Conservation (phyloP, 2,797 vertebrate species). For the Enoplosus armatus region DNA sequence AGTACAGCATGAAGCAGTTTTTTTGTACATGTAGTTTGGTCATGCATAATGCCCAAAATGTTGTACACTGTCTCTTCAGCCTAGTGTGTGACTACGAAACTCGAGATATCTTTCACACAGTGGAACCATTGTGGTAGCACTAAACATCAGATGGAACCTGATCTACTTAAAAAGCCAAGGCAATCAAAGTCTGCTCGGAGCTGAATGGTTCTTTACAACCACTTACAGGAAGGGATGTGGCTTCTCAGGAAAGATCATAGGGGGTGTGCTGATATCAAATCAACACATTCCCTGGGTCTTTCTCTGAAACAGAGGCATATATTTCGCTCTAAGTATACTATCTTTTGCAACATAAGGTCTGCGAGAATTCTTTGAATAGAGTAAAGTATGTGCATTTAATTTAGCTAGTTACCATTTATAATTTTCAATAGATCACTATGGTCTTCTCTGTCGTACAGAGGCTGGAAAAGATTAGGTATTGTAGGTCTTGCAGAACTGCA, state of each 20-base stretch:
- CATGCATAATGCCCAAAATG: slow-evolving; percentile 9
- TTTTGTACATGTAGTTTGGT: neutral
- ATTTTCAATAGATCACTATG: slow-evolving; percentile 22
- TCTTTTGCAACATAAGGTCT: slow-evolving; percentile 41
- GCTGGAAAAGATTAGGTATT: slow-evolving; percentile 32
- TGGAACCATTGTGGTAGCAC: slow-evolving; percentile 56
- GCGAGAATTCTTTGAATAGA: slow-evolving; percentile 14
- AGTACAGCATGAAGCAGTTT: neutral
- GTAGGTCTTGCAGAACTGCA: slow-evolving; percentile 51
- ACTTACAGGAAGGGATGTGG: slow-evolving; percentile 69
- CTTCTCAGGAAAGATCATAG: slow-evolving; percentile 62
- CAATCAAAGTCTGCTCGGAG: slow-evolving; percentile 62
- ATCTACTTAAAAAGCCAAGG: slow-evolving; percentile 68
- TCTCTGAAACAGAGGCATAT: slow-evolving; percentile 42
- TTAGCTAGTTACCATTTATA: slow-evolving; percentile 14
- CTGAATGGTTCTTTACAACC: slow-evolving; percentile 70
- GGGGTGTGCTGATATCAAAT: slow-evolving; percentile 58
- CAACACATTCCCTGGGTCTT: slow-evolving; percentile 60
- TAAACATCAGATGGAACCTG: slow-evolving; percentile 66
- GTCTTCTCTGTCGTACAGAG: slow-evolving; percentile 27
- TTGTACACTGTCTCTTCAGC: slow-evolving; percentile 9
- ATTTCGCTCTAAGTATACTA: slow-evolving; percentile 22
- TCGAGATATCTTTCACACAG: slow-evolving; percentile 44
- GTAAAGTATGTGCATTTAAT: slow-evolving; percentile 43
- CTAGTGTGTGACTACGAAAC: slow-evolving; percentile 22